Percentiles rank a stretch among this genome's conserved stretches.
These are phyloP conservation scores for Butorides virescens DNA, from an alignment of 2,113 vertebrate genomes.

Conservation along the genomic window DNA sequence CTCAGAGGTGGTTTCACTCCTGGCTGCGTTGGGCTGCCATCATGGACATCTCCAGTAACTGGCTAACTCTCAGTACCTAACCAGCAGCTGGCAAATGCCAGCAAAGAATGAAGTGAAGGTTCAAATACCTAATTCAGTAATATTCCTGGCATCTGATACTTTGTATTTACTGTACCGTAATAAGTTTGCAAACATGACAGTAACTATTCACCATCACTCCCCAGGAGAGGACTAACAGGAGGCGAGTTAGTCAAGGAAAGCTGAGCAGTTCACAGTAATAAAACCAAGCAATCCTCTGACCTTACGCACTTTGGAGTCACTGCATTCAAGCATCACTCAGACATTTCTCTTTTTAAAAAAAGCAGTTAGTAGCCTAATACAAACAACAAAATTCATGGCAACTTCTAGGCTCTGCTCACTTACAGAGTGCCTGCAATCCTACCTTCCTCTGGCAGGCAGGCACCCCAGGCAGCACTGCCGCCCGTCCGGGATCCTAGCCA, in stretches of 20 bases:
- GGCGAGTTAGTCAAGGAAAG: not conserved
- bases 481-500: not conserved
- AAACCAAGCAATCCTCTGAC: not conserved
- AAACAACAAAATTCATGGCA: not conserved
- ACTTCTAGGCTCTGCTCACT: not conserved
- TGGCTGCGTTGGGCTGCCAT: not conserved
- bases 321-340: not conserved
- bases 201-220: not conserved
- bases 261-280: not conserved
- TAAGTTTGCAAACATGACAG: not conserved
- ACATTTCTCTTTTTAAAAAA: not conserved
- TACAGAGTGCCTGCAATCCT: not conserved
- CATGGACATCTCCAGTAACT: not conserved
- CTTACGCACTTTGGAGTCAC: not conserved
- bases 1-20: not conserved
- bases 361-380: not conserved
- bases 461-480: not conserved
- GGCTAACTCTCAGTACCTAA: not conserved
- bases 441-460: not conserved
- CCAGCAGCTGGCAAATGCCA: not conserved
- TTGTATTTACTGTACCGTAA: not conserved
- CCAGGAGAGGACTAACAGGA: not conserved
- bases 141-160: not conserved
- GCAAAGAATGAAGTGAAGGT: not conserved
- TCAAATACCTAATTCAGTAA: not conserved